These are phyloP conservation scores for Kryptolebias ocellatus DNA, from an alignment of 2,797 vertebrate species.

Conservation along the genomic window DNA sequence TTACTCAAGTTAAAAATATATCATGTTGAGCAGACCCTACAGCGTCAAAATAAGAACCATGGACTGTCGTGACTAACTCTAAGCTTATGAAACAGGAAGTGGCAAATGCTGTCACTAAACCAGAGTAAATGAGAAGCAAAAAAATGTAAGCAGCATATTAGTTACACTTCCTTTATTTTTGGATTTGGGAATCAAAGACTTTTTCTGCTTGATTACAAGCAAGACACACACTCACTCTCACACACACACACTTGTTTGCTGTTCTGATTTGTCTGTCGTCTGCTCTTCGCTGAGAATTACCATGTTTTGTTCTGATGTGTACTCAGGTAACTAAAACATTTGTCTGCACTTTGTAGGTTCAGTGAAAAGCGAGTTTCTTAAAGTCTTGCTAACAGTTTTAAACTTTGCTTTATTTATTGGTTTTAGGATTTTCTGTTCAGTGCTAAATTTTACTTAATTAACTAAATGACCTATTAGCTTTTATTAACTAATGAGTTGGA, in stretches of 20 bases:
- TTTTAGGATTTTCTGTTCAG: too few species aligned
- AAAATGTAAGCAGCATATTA: conserved; percentile 27
- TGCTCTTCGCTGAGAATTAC: neutral
- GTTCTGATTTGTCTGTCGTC: conserved; percentile 15
- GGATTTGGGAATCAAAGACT: conserved; percentile 14
- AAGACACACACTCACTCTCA: conserved; percentile 1
- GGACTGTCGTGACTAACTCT: conserved; percentile 1
- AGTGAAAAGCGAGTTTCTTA: neutral
- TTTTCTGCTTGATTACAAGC: neutral
- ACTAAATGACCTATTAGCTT: too few species aligned
- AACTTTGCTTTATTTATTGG: too few species aligned
- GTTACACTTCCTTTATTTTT: conserved; percentile 66
- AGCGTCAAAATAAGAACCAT: neutral
- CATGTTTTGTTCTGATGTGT: conserved; percentile 65
- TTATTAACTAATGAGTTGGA: too few species aligned
- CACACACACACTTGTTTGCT: conserved; percentile 4
- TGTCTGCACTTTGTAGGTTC: conserved; percentile 5
- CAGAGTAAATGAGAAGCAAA: conserved; percentile 57
- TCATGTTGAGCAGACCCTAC: neutral
- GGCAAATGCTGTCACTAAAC: conserved; percentile 11
- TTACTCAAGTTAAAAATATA: neutral
- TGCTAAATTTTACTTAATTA: too few species aligned
- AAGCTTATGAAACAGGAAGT: conserved; percentile 52
- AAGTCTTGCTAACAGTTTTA: too few species aligned
- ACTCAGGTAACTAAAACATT: conserved; percentile 63